phyloP scores from a whole-genome alignment of 2,113 vertebrate species.

The Tauraco erythrolophus region DNA sequence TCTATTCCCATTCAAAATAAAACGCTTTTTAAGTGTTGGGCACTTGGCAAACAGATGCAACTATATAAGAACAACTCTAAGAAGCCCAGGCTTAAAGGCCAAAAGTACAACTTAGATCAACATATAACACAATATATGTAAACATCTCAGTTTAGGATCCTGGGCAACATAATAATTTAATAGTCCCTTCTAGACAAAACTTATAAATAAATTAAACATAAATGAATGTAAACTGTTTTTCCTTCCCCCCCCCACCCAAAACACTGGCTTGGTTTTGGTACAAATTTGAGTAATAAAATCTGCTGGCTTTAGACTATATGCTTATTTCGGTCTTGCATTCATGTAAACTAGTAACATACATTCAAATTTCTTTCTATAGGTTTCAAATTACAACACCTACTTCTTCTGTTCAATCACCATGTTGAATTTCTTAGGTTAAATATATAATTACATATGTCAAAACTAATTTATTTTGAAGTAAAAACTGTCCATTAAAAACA shows the following conservation, averaged over 20 bases:
- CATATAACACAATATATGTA: not conserved
- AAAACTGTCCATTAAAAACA: not conserved
- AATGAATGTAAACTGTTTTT: not conserved
- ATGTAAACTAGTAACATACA: not conserved
- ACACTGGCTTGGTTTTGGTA: not conserved
- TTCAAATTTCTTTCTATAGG: not conserved
- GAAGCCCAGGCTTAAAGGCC: not conserved
- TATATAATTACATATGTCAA: not conserved
- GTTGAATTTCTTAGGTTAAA: not conserved
- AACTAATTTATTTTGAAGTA: not conserved
- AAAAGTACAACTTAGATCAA: not conserved
- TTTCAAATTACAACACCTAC: not conserved
- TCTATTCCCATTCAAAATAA: constrained; percentile 8
- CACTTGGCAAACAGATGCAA: not conserved
- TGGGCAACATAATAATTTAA: not conserved
- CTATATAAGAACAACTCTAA: not conserved
- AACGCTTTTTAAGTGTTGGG: not conserved
- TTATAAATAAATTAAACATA: not conserved
- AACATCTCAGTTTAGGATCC: not conserved
- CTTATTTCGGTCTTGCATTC: not conserved
- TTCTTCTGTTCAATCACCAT: not conserved
- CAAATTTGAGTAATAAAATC: not conserved
- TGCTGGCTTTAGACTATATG: not conserved
- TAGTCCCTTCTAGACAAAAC: not conserved
- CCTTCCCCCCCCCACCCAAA: not conserved